A percentile compares a stretch with the other conserved stretches of the same genome.
phyloP scores from a whole-genome alignment of 2,888 invertebrate genomes.

The Nomada fucata region DNA sequence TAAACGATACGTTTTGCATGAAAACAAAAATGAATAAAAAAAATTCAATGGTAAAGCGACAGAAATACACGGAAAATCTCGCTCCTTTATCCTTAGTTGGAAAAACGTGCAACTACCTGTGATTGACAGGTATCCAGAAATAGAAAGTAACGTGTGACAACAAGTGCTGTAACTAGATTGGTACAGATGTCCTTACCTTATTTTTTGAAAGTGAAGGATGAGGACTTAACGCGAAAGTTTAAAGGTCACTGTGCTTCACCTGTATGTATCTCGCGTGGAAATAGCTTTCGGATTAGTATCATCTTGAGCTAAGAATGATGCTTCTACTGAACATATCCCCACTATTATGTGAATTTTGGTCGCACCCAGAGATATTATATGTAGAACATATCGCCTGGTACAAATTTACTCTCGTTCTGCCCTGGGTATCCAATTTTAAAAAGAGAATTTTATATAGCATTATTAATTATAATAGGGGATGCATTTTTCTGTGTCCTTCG shows the following conservation, averaged over 20 bases:
- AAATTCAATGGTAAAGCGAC: too few species aligned
- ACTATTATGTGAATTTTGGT: slow-evolving; percentile 63
- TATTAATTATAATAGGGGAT: not conserved
- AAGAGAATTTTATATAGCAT: not conserved
- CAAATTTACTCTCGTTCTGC: not conserved
- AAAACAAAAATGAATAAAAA: not conserved
- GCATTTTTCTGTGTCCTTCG: not conserved
- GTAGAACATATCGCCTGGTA: slow-evolving; percentile 19
- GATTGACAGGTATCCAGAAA: slow-evolving; percentile 51
- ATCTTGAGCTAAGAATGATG: slow-evolving; percentile 62
- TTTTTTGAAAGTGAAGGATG: slow-evolving; percentile 48
- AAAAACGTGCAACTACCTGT: slow-evolving; percentile 37
- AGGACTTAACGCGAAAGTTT: slow-evolving; percentile 54
- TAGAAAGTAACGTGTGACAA: slow-evolving; percentile 7
- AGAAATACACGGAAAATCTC: not conserved
- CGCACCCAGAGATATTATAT: slow-evolving; percentile 42
- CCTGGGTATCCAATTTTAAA: not conserved
- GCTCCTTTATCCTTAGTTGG: not conserved
- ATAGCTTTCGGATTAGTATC: slow-evolving; percentile 62
- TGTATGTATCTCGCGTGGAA: slow-evolving; percentile 51
- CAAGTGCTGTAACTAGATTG: slow-evolving; percentile 32
- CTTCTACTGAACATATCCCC: slow-evolving; percentile 67
- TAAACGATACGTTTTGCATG: slow-evolving; percentile 8
- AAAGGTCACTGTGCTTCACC: slow-evolving; percentile 63
- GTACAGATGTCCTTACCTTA: slow-evolving; percentile 62